Base-by-base conservation (phyloP, 2,888 invertebrate genomes). In the Linnaemya vulpina region DNA sequence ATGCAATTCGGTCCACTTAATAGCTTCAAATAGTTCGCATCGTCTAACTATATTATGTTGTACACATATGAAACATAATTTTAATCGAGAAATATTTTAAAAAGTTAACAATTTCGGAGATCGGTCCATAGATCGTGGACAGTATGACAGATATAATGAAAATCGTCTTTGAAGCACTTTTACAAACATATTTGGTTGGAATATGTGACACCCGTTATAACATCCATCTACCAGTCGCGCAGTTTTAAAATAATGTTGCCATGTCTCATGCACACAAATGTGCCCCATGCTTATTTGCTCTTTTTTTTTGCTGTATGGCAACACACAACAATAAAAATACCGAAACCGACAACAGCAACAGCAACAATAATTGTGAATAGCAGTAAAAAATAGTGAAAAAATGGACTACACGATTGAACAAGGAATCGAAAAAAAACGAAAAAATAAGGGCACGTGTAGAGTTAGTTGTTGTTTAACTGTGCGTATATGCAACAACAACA, bases 391-490 rank as follows among this genome's bases (percentile, higher is more conserved):
- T 11, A 67, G 73, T 63, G 71, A 70, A 83, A 83, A 83, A 83
- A 68, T 77, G 76, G 73, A 86, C 79, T 83, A 76, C 46, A 63
- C 65, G 71, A 74, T 68, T 73, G 13, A 74, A 78, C 78, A 84
- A 83, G 81, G 79, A 87, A 87, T 82, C 77, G 80, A 58, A 86
- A 86, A 86, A 85, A 58, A 79, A 87, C n/a, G 75, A 71, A 53
- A 80, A 90, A 90, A 89, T 87, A 90, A 90, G 88, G 90, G 91
- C 90, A 90, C 90, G 90, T 90, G 90, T 89, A 88, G 88, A 87
- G 71, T 30, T 74, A 71, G 71, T 82, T 76, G 80, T 76, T 76
- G 70, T 85, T 81, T 81, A 78, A 81, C 77, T 85, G 82, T 82
- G 85, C 82, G 85, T 82, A 79, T 85, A 38, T 77, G 87, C 85